phyloP scores from a whole-genome alignment of 2,797 vertebrate genomes.

The Helicolenus hilgendorfi region DNA sequence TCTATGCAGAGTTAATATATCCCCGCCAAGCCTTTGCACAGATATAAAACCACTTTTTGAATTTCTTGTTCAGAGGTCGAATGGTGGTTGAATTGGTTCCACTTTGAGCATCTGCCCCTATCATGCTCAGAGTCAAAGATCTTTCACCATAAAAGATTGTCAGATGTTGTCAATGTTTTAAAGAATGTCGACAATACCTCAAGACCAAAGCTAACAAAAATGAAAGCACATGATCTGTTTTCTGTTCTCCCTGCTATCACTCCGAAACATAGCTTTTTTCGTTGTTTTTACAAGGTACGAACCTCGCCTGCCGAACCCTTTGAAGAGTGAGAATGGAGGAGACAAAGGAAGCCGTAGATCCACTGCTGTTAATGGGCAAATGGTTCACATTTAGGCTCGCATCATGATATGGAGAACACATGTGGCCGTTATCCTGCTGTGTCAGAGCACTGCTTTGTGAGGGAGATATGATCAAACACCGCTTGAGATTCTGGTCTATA shows the following conservation, averaged over 20 bases:
- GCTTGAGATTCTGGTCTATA: constrained; percentile 52
- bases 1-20: neutral
- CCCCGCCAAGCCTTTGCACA: neutral
- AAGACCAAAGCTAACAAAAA: constrained; percentile 86
- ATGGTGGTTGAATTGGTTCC: constrained; percentile 54
- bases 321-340: constrained; percentile 83
- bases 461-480: constrained; percentile 78
- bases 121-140: constrained; percentile 69
- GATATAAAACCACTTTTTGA: constrained; percentile 17
- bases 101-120: constrained; percentile 75
- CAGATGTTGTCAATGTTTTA: constrained; percentile 88
- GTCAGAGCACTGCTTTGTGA: constrained; percentile 64
- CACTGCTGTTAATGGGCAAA: constrained; percentile 85
- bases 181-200: constrained; percentile 86
- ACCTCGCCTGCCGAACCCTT: constrained; percentile 75
- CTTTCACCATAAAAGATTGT: constrained; percentile 77
- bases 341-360: constrained; percentile 83
- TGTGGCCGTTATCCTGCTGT: constrained; percentile 80
- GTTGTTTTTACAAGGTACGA: constrained; percentile 88
- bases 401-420: constrained; percentile 87
- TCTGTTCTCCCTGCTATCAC: constrained; percentile 74
- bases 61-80: constrained; percentile 37
- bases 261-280: constrained; percentile 74
- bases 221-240: constrained; percentile 86
- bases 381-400: constrained; percentile 86